These are phyloP conservation scores for Neria commutata DNA, from an alignment of 2,888 invertebrate species.

Conservation along the genomic window DNA sequence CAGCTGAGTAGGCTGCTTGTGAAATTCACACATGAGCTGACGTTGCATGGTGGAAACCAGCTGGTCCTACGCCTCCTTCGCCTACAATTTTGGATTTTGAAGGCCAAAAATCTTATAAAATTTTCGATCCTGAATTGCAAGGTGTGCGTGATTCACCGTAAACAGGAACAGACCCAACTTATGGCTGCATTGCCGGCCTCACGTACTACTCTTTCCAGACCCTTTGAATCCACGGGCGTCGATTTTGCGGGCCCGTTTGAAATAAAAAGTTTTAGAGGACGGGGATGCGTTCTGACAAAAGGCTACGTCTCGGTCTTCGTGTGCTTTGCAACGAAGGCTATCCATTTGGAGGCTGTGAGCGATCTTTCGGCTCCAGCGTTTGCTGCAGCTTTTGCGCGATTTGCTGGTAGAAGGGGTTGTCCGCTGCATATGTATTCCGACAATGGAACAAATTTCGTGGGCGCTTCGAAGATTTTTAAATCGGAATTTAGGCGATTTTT, in stretches of 20 bases:
- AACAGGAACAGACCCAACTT: too few species aligned
- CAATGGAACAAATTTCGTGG: constrained; percentile 22
- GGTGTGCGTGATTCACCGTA: not conserved
- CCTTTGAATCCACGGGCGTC: constrained; percentile 21
- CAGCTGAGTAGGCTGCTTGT: constrained; percentile 3
- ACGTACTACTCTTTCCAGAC: constrained; percentile 5
- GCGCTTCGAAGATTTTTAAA: constrained; percentile 1
- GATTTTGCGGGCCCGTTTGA: constrained; percentile 30
- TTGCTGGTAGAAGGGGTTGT: constrained; percentile 23
- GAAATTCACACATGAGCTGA: not conserved
- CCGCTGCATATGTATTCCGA: constrained; percentile 21
- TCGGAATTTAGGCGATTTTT: not conserved
- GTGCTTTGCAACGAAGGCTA: constrained; percentile 27
- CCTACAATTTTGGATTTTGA: constrained; percentile 2
- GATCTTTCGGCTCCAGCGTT: constrained; percentile 24
- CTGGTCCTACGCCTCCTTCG: constrained; percentile 1
- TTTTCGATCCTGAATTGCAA: constrained; percentile 5
- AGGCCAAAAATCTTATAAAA: constrained; percentile 8
- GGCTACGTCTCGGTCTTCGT: constrained; percentile 28
- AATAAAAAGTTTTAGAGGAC: constrained; percentile 21
- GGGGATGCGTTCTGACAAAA: too few species aligned
- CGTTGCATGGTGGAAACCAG: constrained; percentile 11
- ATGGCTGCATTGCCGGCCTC: not conserved
- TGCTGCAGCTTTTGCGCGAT: constrained; percentile 26
- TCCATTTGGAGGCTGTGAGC: constrained; percentile 22